phyloP scores from a whole-genome alignment of 2,797 vertebrate genomes.

The Bovichtus variegatus region DNA sequence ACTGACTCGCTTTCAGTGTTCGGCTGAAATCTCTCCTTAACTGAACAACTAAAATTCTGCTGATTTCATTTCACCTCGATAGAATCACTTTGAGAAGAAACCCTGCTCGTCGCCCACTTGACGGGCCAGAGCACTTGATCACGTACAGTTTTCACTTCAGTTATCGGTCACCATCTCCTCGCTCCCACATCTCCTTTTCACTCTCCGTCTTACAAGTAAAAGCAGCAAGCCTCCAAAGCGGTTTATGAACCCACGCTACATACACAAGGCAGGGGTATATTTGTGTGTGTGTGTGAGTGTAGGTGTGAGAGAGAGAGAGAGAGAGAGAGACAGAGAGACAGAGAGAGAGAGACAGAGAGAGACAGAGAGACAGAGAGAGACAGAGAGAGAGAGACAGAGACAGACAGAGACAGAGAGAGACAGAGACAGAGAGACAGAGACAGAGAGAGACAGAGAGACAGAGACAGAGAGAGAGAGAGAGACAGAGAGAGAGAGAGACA shows the following conservation, averaged over 20 bases:
- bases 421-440: no score
- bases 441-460: no score
- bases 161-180: slow-evolving; percentile 18
- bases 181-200: slow-evolving; percentile 26
- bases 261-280: not conserved
- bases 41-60: not conserved
- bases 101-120: no score
- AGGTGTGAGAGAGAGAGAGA: not conserved
- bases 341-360: no score
- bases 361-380: no score
- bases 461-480: not conserved
- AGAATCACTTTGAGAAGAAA: not conserved
- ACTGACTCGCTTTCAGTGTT: not conserved
- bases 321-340: not conserved
- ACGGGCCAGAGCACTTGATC: not conserved
- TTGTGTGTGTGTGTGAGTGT: not conserved
- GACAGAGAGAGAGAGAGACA: not conserved
- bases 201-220: slow-evolving; percentile 16
- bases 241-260: slow-evolving; percentile 17
- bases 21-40: not conserved
- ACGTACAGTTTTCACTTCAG: slow-evolving; percentile 2
- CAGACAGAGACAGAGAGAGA: no score
- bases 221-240: slow-evolving; percentile 28
- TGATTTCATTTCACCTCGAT: not conserved
- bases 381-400: no score